A percentile compares a stretch with the other conserved stretches of the same genome.
phyloP scores from a whole-genome alignment of 1,140 invertebrate species.

The Drosophila miranda region DNA sequence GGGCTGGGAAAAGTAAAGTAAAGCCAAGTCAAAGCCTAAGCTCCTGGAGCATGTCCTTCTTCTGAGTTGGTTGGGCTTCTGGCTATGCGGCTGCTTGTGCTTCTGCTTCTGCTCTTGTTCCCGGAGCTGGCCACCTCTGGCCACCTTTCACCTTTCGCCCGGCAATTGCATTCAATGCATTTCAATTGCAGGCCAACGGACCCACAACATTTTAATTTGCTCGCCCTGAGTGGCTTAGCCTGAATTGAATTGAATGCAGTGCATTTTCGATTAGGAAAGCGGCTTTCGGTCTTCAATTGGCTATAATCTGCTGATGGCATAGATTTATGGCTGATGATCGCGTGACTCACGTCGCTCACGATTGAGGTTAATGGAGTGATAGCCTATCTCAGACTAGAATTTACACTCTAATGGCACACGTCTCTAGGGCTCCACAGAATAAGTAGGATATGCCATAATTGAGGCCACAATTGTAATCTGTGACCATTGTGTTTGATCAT shows the following conservation, averaged over 20 bases:
- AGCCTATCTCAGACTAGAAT: too few relatives aligned
- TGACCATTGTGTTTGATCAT: conserved; percentile 5
- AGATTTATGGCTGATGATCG: conserved; percentile 1
- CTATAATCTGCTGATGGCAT: conserved; percentile 7
- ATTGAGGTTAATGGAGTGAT: too few relatives aligned
- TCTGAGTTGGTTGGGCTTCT: conserved; percentile 57
- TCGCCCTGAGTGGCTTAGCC: neutral
- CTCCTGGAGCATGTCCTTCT: conserved; percentile 64
- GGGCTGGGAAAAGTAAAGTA: neutral
- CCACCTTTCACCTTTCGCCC: conserved; percentile 12
- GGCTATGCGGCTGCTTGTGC: conserved; percentile 37
- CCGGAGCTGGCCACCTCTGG: neutral
- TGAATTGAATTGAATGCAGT: conserved; percentile 57
- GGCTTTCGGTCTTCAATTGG: conserved; percentile 34
- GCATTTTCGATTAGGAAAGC: conserved; percentile 61
- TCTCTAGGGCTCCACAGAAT: too few relatives aligned
- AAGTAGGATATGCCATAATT: too few relatives aligned
- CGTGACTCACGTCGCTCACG: neutral
- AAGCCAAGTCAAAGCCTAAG: conserved; percentile 46
- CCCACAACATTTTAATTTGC: conserved; percentile 63
- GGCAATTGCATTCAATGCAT: conserved; percentile 67
- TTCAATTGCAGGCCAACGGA: conserved; percentile 44
- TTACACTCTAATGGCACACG: too few relatives aligned
- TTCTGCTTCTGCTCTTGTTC: conserved; percentile 3
- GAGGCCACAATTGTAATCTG: too few relatives aligned